Conservation (phyloP, 2,797 vertebrate genomes). For the Parauchenoglanis punctatus region DNA sequence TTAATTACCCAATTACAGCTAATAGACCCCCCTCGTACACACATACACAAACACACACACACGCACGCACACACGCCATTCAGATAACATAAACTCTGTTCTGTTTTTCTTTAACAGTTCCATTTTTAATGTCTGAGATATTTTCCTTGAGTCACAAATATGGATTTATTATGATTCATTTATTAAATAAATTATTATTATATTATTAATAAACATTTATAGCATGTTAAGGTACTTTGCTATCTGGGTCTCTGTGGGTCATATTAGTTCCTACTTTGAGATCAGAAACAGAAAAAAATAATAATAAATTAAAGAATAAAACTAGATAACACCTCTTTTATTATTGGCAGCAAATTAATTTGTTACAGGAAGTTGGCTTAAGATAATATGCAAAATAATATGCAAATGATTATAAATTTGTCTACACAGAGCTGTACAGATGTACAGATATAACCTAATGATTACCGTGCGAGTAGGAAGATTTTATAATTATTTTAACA, state of each 20-base stretch:
- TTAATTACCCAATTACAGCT: conserved; percentile 79
- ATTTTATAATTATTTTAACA: not conserved
- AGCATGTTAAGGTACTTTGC: not conserved
- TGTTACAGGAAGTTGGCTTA: not conserved
- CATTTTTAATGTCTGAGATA: not conserved
- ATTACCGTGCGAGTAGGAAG: not conserved
- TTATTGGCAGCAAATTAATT: not conserved
- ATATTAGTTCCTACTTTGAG: not conserved
- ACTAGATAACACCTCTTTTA: not conserved
- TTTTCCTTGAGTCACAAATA: not conserved
- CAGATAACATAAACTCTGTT: conserved; percentile 18
- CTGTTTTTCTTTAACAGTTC: conserved; percentile 2
- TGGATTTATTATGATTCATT: not conserved
- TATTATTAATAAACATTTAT: not conserved
- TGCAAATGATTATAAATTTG: not conserved
- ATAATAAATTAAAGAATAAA: not conserved
- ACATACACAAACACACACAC: conserved; percentile 6
- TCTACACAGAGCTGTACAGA: not conserved
- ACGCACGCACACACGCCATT: conserved; percentile 15
- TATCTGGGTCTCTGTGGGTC: not conserved
- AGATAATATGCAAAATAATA: not conserved
- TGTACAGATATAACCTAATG: not conserved
- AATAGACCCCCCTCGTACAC: conserved; percentile 65
- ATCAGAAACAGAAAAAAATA: not conserved
- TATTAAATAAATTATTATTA: not conserved